Conservation (phyloP, 37 sponge, comb jelly and placozoan species). For the Sycon ciliatum region DNA sequence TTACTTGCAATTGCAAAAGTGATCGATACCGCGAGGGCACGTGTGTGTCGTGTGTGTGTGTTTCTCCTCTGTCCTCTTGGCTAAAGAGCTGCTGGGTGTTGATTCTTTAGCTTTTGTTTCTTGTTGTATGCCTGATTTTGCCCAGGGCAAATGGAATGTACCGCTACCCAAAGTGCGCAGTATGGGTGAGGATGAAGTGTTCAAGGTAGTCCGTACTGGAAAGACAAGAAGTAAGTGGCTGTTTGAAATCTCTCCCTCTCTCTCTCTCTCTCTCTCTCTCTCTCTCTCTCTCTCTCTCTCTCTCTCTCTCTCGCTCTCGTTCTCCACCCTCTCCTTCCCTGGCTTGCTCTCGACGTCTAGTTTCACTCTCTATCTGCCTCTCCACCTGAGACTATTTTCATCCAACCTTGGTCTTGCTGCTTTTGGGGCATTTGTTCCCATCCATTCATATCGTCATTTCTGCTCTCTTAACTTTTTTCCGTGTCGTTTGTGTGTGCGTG, state of each 20-base stretch:
- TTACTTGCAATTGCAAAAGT: no score
- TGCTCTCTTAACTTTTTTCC: no score
- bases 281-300: neutral
- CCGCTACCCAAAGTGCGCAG: conserved; percentile 92
- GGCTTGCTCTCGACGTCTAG: neutral
- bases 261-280: neutral
- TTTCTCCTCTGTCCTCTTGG: no score
- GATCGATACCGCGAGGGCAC: no score
- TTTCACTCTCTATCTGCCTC: neutral
- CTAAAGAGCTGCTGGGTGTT: no score
- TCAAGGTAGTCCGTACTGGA: conserved; percentile 84
- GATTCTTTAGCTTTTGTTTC: no score
- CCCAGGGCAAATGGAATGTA: conserved; percentile 95
- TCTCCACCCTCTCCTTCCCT: no score
- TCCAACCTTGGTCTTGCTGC: no score
- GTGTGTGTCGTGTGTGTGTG: no score
- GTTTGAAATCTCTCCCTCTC: neutral
- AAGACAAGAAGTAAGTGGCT: conserved; percentile 63
- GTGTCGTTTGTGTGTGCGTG: neutral
- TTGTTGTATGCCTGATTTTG: neutral
- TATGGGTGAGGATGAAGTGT: conserved; percentile 90
- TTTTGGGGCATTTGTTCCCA: no score
- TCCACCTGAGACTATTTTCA: neutral
- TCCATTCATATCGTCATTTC: no score
- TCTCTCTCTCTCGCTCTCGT: conserved; percentile 9